Percentiles rank a stretch among this genome's conserved stretches.
Conservation (phyloP, 2,888 invertebrate species). For the Punctoribates punctum region DNA sequence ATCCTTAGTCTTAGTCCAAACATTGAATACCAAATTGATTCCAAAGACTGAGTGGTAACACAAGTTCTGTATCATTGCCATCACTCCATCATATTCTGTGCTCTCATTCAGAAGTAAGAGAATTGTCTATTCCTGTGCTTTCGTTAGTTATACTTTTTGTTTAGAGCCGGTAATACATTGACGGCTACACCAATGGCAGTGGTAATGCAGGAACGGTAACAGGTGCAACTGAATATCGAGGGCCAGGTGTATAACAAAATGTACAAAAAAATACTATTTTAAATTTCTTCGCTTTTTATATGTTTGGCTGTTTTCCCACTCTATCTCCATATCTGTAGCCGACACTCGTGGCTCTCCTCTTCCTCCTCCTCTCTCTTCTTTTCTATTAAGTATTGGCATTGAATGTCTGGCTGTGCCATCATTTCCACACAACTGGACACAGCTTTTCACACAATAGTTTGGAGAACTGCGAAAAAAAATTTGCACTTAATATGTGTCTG, state of each 20-base stretch:
- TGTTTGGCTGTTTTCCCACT: too few species aligned
- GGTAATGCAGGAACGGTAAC: background rate
- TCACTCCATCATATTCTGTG: background rate
- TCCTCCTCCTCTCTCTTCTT: background rate
- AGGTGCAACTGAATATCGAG: constrained; percentile 13
- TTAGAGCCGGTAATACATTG: background rate
- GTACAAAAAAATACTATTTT: background rate
- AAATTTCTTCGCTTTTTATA: background rate
- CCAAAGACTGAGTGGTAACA: background rate
- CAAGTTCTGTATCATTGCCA: background rate
- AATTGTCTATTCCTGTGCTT: background rate
- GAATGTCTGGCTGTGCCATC: background rate
- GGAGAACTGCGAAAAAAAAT: background rate
- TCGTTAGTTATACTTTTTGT: background rate
- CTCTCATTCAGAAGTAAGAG: too few species aligned
- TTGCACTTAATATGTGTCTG: background rate
- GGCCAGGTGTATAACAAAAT: background rate
- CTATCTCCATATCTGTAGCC: too few species aligned
- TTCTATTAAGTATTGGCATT: too few species aligned
- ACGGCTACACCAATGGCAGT: too few species aligned
- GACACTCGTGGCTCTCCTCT: background rate
- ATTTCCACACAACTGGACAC: constrained; percentile 19
- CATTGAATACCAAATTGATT: constrained; percentile 2
- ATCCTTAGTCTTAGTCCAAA: background rate
- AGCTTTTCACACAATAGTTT: constrained; percentile 15